Evolutionary conservation across 2,888 invertebrate species (phyloP).

Genomic region (Drosophila mimetica): DNA sequence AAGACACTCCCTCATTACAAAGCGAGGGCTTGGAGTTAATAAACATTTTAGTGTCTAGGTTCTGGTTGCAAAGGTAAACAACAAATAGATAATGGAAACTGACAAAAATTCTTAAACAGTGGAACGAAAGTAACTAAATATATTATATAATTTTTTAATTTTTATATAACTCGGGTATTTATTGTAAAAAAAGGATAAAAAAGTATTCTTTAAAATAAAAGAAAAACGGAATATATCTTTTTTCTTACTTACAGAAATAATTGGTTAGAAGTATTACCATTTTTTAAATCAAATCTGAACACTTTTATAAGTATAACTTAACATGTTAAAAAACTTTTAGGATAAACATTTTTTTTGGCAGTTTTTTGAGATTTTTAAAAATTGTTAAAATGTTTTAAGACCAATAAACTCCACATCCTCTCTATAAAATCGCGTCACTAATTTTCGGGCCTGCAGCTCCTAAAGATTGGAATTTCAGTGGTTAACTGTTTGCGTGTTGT

Average conservation of each 20-base stretch:
- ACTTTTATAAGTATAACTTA: too few relatives aligned
- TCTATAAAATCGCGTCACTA: slow-evolving; percentile 16
- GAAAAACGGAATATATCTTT: too few relatives aligned
- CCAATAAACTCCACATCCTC: too few relatives aligned
- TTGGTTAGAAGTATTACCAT: too few relatives aligned
- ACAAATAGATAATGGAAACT: background rate
- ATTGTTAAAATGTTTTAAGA: too few relatives aligned
- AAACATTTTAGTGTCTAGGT: slow-evolving; percentile 53
- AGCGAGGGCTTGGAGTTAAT: slow-evolving; percentile 28
- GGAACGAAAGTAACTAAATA: background rate
- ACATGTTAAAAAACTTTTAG: too few relatives aligned
- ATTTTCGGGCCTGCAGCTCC: slow-evolving; percentile 28
- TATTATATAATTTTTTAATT: background rate
- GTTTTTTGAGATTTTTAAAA: too few relatives aligned
- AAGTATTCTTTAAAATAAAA: background rate
- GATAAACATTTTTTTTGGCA: too few relatives aligned
- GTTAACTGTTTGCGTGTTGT: slow-evolving; percentile 41
- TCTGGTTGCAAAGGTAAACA: slow-evolving; percentile 26
- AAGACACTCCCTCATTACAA: slow-evolving; percentile 18
- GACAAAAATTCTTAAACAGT: background rate
- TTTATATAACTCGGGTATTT: too few relatives aligned
- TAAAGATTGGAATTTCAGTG: slow-evolving; percentile 20
- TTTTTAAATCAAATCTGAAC: too few relatives aligned
- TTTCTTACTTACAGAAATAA: too few relatives aligned
- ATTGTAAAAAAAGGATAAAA: too few relatives aligned